phyloP scores from a whole-genome alignment of 2,888 invertebrate genomes.

The Machimus atricapillus region DNA sequence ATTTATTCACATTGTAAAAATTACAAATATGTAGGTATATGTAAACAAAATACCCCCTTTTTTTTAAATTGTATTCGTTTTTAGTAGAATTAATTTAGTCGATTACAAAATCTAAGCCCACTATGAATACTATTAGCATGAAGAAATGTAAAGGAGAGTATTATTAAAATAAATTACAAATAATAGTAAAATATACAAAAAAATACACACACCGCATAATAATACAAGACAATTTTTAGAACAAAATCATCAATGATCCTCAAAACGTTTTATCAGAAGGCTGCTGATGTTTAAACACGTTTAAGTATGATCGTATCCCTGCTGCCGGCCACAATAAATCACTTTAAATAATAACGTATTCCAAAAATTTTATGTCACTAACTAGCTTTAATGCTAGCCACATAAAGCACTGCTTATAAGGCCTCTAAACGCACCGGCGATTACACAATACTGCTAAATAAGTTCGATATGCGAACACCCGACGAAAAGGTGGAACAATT shows the following conservation, averaged over 20 bases:
- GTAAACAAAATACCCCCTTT: too few species aligned
- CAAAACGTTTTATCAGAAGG: background rate
- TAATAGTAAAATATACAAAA: conserved; percentile 7
- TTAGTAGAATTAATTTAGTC: background rate
- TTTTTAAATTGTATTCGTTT: too few species aligned
- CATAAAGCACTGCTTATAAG: background rate
- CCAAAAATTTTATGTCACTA: background rate
- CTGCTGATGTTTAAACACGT: background rate
- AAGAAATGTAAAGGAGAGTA: too few species aligned
- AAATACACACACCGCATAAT: conserved; percentile 43
- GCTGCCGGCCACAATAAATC: background rate
- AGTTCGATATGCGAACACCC: background rate
- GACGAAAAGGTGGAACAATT: background rate
- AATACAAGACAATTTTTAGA: conserved; percentile 3
- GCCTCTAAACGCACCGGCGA: background rate
- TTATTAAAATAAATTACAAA: background rate
- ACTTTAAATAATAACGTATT: background rate
- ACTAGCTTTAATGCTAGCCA: background rate
- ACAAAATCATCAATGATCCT: background rate
- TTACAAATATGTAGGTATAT: too few species aligned
- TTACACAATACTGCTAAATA: background rate
- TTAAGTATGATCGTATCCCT: background rate
- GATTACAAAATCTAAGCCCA: background rate
- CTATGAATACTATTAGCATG: too few species aligned
- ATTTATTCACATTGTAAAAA: too few species aligned